phyloP scores from a whole-genome alignment of 2,888 invertebrate species.

The Phengaris arion region DNA sequence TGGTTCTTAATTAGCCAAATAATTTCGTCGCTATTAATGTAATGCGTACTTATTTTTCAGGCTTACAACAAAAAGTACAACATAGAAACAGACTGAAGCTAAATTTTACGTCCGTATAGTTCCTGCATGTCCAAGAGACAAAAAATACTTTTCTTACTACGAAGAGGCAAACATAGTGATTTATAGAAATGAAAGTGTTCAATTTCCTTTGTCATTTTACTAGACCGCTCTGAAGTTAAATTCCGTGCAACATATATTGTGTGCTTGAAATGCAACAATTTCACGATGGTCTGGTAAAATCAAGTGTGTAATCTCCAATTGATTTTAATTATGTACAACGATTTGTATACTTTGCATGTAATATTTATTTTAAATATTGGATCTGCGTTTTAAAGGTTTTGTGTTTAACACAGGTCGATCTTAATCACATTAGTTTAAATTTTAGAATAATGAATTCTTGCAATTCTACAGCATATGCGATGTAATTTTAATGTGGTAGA shows the following conservation, averaged over 20 bases:
- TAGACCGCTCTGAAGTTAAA: not conserved
- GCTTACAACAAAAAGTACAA: slow-evolving; percentile 56
- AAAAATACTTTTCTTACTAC: slow-evolving; percentile 20
- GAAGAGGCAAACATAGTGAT: slow-evolving; percentile 35
- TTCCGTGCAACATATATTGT: not conserved
- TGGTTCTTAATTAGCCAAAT: no score
- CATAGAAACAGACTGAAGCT: slow-evolving; percentile 45
- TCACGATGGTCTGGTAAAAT: not conserved
- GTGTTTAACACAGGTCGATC: slow-evolving; percentile 8
- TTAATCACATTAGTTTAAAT: slow-evolving; percentile 23
- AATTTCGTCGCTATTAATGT: no score
- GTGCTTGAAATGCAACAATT: not conserved
- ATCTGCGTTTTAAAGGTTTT: slow-evolving; percentile 7
- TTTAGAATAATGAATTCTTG: slow-evolving; percentile 2
- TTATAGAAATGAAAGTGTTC: slow-evolving; percentile 50
- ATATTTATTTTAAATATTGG: slow-evolving; percentile 13
- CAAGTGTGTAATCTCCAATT: not conserved
- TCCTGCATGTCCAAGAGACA: slow-evolving; percentile 28
- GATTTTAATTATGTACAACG: slow-evolving; percentile 1
- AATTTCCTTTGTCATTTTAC: not conserved
- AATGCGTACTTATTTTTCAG: slow-evolving; percentile 43
- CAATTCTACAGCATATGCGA: not conserved
- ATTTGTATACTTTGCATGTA: not conserved
- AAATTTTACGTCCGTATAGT: slow-evolving; percentile 23
- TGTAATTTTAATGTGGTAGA: not conserved